These are phyloP conservation scores for Saxidomus purpurata DNA, from an alignment of 1,140 invertebrate species.

Conservation along the genomic window DNA sequence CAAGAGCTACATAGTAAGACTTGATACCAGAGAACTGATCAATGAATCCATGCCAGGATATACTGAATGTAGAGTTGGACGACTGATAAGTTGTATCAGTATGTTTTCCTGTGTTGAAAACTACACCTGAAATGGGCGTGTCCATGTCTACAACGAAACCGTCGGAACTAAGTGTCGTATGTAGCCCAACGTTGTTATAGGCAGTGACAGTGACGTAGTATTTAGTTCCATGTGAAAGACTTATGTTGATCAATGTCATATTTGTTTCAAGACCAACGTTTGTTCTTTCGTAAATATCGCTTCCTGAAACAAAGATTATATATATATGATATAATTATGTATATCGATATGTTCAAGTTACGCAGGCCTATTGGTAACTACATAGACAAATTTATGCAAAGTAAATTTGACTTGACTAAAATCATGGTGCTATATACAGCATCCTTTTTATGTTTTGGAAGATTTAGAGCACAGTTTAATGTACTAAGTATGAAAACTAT, in stretches of 20 bases:
- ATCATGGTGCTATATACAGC: no score
- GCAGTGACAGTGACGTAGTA: conserved; percentile 70
- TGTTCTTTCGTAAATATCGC: conserved; percentile 30
- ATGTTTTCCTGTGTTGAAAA: conserved; percentile 63
- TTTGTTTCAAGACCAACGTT: conserved; percentile 30
- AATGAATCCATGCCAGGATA: conserved; percentile 73
- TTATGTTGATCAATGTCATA: no score
- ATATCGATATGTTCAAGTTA: no score
- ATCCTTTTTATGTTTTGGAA: no score
- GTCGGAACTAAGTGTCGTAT: conserved; percentile 64
- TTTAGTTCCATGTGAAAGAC: conserved; percentile 60
- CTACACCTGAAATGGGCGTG: conserved; percentile 65
- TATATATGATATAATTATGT: no score
- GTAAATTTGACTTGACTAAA: no score
- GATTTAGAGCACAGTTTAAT: no score
- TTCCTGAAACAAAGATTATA: no score
- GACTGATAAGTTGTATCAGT: conserved; percentile 48
- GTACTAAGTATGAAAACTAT: no score
- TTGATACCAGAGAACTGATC: conserved; percentile 64
- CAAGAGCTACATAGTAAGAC: conserved; percentile 63
- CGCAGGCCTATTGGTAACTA: no score
- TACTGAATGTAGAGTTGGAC: conserved; percentile 45
- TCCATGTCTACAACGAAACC: conserved; percentile 68
- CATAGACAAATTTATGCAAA: no score
- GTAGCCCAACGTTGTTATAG: conserved; percentile 65